Base-by-base conservation (phyloP, 2,113 vertebrate species). In the Sceloporus tristichus region DNA sequence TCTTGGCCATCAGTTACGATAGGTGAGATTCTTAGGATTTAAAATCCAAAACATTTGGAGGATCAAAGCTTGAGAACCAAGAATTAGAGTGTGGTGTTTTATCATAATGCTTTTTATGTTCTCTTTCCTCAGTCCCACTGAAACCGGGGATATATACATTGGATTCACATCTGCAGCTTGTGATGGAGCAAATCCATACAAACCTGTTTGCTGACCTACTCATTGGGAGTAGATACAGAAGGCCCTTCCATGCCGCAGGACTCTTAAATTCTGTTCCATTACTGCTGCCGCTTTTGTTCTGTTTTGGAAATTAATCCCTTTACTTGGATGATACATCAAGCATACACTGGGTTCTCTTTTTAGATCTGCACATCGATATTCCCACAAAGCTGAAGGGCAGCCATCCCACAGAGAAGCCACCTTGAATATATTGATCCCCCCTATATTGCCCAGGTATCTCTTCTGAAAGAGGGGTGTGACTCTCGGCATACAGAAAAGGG, bases 381-480 rank as follows among this genome's bases (percentile, higher is more conserved):
- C 18, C 59, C 13, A 62, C 59, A 2, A 62, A 62, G 5, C 4
- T 62, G 29, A 74, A 79, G 56, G 82, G 82, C 27, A 53, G 13
- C 53, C 40, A 34, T 16, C 14, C 9, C 76, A 70, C 29, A 25
- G 53, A n/a, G 53, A 42, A 29, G 3, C 59, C 59, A 62, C 19
- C 9, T 13, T 54, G 85, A 29, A 54, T 54, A 19, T 68, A 18
- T 66, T 48, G 48, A 25, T 62, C 59, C 59, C 16, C 18, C 59
- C 59, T 14, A 1, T 23, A n/a, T 11, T 34, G 23, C 1, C 29
- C 11, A n/a, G 11, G 38, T 6, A 56, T 71, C 3, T 38, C 38
- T 1, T 6, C 18, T 25, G 0, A 0, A 16, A 1, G 0, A 0
- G 16, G 0, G 38, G 29, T 59, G 62, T 27, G n/a, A 62, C 8